Evolutionary conservation across 1,140 invertebrate species (phyloP), one percentile per base, ranked within the genome.

Genomic region (Pseudomyrmex cubaensis): DNA sequence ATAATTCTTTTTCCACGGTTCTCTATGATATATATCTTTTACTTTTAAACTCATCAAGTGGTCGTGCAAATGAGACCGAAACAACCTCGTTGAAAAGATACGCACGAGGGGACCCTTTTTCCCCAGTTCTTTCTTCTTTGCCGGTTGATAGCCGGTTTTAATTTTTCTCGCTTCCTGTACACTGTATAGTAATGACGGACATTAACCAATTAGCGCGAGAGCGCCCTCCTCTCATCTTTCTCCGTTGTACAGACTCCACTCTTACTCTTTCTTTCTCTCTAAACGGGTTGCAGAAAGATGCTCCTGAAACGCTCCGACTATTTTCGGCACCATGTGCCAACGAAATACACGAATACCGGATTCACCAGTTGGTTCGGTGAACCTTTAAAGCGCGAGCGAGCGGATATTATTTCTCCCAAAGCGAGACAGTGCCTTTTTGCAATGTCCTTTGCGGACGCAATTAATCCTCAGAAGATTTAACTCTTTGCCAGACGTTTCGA

Each of bases 191-290:
- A 90, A 90, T 90, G 85, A 89, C 86, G 66, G 72, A 66, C 84
- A 89, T 90, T 90, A 90, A 89, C 85, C 89, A 90, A 90, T 90
- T 90, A 90, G 85, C 85, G 82, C 88, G 66, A 17, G 46, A 17
- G 46, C 46, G 15, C 70, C 22, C 17, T 20, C 44, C 69, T 15
- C 46, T 64, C 61, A 66, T 66, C 62, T 83, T 66, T 83, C 73
- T 76, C 52, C 73, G 54, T 10, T 35, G 61, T 15, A 3, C 20
- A 1, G 35, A 54, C 44, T 78, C 17, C 9, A 59, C 44, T 8
- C 35, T 35, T 35, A 0, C 4, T 35, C 35, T 35, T 35, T 5
- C 35, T 35, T 35, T 35, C 35, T 35, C 35, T 35, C 35, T 77
- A 86, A 86, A 88, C 82, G 83, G 25, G 57, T 64, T 70, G 67